Conservation (phyloP, 2,113 vertebrate species). For the Antennarius striatus region DNA sequence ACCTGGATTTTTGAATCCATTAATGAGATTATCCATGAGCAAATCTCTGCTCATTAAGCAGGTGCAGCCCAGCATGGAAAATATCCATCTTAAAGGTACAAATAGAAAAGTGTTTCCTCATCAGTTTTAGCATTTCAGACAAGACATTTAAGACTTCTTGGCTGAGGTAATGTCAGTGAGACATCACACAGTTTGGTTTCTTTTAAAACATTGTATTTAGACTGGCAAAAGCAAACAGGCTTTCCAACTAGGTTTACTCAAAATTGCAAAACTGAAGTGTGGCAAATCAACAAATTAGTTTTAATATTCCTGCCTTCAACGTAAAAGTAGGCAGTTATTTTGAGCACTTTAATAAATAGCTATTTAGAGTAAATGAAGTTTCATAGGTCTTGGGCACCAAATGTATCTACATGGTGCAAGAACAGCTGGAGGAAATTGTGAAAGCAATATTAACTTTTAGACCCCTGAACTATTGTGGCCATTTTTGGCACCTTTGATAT, state of each 20-base stretch:
- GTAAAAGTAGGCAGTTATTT: background rate
- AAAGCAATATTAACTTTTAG: too few species aligned
- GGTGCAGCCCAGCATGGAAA: slow-evolving; percentile 11
- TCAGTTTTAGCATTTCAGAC: background rate
- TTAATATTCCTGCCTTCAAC: too few species aligned
- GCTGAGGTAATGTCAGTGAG: background rate
- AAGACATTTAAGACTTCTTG: background rate
- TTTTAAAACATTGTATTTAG: background rate
- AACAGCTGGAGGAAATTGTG: too few species aligned
- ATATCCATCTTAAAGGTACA: slow-evolving; percentile 5
- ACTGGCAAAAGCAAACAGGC: background rate
- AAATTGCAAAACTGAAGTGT: background rate
- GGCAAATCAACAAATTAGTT: too few species aligned
- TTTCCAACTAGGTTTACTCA: too few species aligned
- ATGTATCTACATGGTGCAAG: too few species aligned
- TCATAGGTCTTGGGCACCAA: too few species aligned
- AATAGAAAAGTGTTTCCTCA: slow-evolving; percentile 1
- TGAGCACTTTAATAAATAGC: too few species aligned
- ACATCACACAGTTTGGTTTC: background rate
- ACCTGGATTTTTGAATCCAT: slow-evolving; percentile 50
- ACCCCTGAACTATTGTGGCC: too few species aligned
- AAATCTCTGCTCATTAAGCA: slow-evolving; percentile 28
- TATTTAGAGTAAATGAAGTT: background rate
- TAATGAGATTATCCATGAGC: slow-evolving; percentile 55
- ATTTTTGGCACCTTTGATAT: too few species aligned